Base-by-base conservation (phyloP, 1,140 invertebrate genomes). In the Prorops nasuta region DNA sequence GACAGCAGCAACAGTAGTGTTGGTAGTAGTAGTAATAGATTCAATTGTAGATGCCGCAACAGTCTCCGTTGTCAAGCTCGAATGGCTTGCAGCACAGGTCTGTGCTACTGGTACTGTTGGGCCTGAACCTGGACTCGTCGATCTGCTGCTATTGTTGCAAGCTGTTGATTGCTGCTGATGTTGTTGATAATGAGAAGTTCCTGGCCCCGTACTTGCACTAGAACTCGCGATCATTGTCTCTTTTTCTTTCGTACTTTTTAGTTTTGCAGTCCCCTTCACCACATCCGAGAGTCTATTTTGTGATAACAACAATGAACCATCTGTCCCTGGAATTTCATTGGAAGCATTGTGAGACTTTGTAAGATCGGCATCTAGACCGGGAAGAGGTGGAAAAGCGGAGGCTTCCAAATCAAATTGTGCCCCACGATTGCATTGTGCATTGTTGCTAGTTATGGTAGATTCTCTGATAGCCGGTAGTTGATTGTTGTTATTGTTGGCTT, bases 391-490 rank as follows among this genome's bases (percentile, higher is more conserved):
- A 71, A 93, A 92, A 39, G 89, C 85, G 31, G 86, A 81, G 51
- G 87, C 87, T 72, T 89, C 88, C 43, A 92, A 77, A 69, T 92
- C 90, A 76, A 92, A 92, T 63, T 89, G 83, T 17, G 81, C 77
- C 37, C 77, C 77, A 63, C 76, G 62, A 38, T 72, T 76, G 50
- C 71, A 70, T 54, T 70, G 69, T 32, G 65, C 53, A 34, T 54
- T 58, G 43, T 51, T 61, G 44, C 51, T 49, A n/a, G 53, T 52
- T 41, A 62, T 60, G 19, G 64, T 63, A 38, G 64, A 58, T 32
- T 73, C 71, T 48, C 72, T 67, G 50, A 71, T 72, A 38, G 69
- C 67, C 2, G 70, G 64, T 49, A 76, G 56, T 45, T 67, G 45
- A 19, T 42, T 52, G 34, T 35, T 35, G 19, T 54, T 60, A 34